Evolutionary conservation across 2,797 vertebrate genomes (phyloP).

Genomic region (Hozukius guyotensis): DNA sequence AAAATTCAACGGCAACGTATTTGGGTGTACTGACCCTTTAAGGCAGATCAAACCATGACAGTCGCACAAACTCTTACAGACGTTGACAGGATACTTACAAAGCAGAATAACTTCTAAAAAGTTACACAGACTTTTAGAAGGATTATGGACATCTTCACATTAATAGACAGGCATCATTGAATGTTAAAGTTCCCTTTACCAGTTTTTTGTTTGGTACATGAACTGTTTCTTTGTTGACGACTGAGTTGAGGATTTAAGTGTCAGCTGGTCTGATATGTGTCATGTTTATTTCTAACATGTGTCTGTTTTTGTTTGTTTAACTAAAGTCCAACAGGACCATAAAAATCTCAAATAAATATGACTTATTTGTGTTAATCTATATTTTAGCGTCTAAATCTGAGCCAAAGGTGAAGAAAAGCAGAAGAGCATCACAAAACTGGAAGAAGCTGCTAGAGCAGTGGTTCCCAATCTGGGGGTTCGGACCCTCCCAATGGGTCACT

Average conservation of each 20-base stretch:
- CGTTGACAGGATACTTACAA: background rate
- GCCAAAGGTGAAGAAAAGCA: background rate
- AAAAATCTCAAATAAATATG: conserved; percentile 37
- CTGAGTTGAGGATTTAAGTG: conserved; percentile 38
- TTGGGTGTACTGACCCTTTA: conserved; percentile 24
- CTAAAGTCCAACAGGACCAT: conserved; percentile 41
- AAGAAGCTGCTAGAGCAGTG: no score
- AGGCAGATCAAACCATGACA: background rate
- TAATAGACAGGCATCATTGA: background rate
- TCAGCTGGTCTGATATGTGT: conserved; percentile 79
- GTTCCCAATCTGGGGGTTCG: background rate
- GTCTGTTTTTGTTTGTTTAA: conserved; percentile 26
- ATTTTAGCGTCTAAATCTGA: background rate
- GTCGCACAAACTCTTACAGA: background rate
- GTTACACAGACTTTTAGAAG: background rate
- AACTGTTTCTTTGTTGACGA: conserved; percentile 4
- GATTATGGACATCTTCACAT: background rate
- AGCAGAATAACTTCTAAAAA: background rate
- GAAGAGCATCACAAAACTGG: background rate
- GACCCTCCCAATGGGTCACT: no score
- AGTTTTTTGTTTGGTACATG: background rate
- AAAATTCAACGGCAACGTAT: background rate
- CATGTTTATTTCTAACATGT: conserved; percentile 9
- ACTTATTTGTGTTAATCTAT: conserved; percentile 16
- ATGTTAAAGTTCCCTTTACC: background rate